Percentiles rank a stretch among this genome's conserved stretches.
These are phyloP conservation scores for Planiliza haematocheilus DNA, from an alignment of 2,113 vertebrate genomes.

Conservation along the genomic window DNA sequence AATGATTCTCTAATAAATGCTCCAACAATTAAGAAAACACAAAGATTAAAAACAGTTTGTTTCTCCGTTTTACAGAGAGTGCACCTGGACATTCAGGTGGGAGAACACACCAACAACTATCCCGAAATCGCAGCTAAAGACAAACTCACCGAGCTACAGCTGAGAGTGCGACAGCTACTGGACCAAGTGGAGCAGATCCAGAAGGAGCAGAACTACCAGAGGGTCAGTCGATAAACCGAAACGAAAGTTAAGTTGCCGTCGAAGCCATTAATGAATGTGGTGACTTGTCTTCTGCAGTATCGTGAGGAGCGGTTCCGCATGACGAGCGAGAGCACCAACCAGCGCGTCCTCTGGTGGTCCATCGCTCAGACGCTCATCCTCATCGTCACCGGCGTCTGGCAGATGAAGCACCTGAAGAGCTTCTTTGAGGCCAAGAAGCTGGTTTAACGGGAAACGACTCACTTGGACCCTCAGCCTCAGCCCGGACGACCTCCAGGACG, in stretches of 20 bases:
- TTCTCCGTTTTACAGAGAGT: constrained; percentile 83
- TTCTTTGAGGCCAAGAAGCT: constrained; percentile 98
- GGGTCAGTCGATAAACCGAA: constrained; percentile 83
- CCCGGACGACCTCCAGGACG: constrained; percentile 2
- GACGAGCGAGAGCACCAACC: constrained; percentile 97
- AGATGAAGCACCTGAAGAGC: constrained; percentile 97
- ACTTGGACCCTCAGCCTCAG: background rate
- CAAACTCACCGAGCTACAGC: constrained; percentile 94
- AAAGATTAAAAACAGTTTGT: too few relatives aligned
- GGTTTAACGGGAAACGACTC: constrained; percentile 77
- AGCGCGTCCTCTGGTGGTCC: constrained; percentile 97
- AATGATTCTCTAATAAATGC: too few relatives aligned
- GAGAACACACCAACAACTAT: constrained; percentile 96
- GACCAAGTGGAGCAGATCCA: constrained; percentile 97
- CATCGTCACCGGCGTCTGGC: constrained; percentile 94
- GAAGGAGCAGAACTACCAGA: constrained; percentile 97
- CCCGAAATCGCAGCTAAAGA: constrained; percentile 96
- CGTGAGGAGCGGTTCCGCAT: constrained; percentile 94
- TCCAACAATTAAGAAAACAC: too few relatives aligned
- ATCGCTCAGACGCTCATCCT: constrained; percentile 95
- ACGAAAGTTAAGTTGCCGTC: background rate
- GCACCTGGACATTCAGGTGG: constrained; percentile 94
- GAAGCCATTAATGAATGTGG: background rate
- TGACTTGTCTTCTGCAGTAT: constrained; percentile 82
- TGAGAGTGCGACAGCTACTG: constrained; percentile 91